phyloP scores from a whole-genome alignment of 2,888 invertebrate genomes.

The Sialis fuliginosa region DNA sequence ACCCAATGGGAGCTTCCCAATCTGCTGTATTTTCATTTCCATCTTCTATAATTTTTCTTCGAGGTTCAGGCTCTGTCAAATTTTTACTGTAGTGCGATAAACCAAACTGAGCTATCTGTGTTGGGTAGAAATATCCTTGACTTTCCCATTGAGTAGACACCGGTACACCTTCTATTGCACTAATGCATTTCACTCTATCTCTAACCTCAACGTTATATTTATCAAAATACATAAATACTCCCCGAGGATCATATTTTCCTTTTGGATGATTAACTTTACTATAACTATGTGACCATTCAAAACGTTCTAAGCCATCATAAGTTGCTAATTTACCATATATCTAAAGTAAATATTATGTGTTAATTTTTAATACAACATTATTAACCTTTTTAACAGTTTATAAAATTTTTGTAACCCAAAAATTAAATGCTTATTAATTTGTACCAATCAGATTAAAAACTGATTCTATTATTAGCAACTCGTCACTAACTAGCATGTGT shows the following conservation, averaged over 20 bases:
- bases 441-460: too few species aligned
- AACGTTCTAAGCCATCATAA: slow-evolving; percentile 56
- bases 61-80: slow-evolving; percentile 67
- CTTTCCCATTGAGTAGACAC: slow-evolving; percentile 96
- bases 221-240: slow-evolving; percentile 91
- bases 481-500: too few species aligned
- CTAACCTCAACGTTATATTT: slow-evolving; percentile 95
- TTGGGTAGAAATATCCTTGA: slow-evolving; percentile 91
- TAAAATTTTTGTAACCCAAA: neutral
- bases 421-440: too few species aligned
- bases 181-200: slow-evolving; percentile 90
- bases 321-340: slow-evolving; percentile 70
- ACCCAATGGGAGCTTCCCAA: slow-evolving; percentile 60
- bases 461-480: too few species aligned
- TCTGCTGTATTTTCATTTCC: slow-evolving; percentile 45
- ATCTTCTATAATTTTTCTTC: slow-evolving; percentile 55
- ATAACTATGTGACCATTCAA: slow-evolving; percentile 92
- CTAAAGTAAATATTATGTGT: slow-evolving; percentile 25
- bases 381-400: neutral
- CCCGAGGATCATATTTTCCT: slow-evolving; percentile 73
- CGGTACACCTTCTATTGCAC: slow-evolving; percentile 84
- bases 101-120: slow-evolving; percentile 96
- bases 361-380: neutral
- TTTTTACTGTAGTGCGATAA: slow-evolving; percentile 94
- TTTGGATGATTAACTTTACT: slow-evolving; percentile 80